Evolutionary conservation across 2,797 vertebrate species (phyloP).

Genomic region (Falco berigora): DNA sequence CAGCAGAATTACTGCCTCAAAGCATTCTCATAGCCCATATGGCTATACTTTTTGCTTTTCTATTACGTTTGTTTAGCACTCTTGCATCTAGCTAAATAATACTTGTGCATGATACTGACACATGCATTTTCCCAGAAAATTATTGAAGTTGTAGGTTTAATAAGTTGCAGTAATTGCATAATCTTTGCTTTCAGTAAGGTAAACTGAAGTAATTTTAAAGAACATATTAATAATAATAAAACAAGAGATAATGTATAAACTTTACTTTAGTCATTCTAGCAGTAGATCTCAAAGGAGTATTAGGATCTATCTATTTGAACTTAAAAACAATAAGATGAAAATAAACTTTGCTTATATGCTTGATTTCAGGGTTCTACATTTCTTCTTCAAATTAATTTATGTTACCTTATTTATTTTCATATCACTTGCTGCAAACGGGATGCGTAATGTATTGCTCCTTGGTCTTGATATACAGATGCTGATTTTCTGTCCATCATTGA

Average conservation of each 20-base stretch:
- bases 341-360: not conserved
- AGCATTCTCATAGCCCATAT: not conserved
- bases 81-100: not conserved
- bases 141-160: not conserved
- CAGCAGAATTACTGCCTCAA: not conserved
- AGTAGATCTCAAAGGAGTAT: not conserved
- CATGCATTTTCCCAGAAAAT: not conserved
- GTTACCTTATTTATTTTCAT: not conserved
- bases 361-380: not conserved
- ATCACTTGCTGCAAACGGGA: not conserved
- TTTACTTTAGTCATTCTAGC: not conserved
- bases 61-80: not conserved
- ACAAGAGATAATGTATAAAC: not conserved
- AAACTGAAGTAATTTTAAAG: not conserved
- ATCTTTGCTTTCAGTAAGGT: not conserved
- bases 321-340: not conserved
- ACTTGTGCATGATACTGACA: not conserved
- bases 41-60: not conserved
- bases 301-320: not conserved
- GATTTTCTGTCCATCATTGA: not conserved
- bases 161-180: not conserved
- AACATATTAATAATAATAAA: not conserved
- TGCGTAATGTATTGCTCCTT: not conserved
- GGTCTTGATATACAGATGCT: not conserved
- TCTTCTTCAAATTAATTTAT: not conserved